A percentile compares a stretch with the other conserved stretches of the same genome.
phyloP scores from a whole-genome alignment of 2,797 vertebrate species.

The Uromys caudimaculatus region DNA sequence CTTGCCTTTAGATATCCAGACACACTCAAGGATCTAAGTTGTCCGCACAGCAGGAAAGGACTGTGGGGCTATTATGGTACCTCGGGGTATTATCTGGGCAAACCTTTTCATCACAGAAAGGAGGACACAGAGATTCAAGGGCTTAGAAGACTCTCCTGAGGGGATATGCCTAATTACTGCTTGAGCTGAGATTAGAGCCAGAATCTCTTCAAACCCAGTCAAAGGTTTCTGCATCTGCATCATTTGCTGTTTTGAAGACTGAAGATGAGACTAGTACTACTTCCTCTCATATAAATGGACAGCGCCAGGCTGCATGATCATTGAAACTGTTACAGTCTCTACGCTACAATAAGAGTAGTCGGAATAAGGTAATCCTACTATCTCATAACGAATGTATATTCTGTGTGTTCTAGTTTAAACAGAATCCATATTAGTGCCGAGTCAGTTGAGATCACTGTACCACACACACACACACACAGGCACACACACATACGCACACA shows the following conservation, averaged over 20 bases:
- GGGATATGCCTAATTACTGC: not conserved
- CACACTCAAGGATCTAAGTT: not conserved
- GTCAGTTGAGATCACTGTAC: not conserved
- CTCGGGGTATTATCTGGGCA: not conserved
- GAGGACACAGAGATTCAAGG: not conserved
- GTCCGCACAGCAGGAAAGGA: not conserved
- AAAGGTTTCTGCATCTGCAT: not conserved
- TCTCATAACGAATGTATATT: not conserved
- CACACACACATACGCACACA: not conserved
- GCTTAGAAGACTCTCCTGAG: not conserved
- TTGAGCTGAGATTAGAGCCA: not conserved
- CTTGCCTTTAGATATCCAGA: not conserved
- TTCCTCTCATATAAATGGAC: not conserved
- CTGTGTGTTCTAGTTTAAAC: not conserved
- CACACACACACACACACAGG: not conserved
- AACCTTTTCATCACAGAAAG: not conserved
- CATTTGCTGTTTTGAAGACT: not conserved
- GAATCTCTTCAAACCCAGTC: not conserved
- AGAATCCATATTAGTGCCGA: not conserved
- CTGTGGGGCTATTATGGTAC: not conserved
- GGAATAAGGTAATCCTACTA: not conserved
- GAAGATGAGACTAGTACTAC: not conserved
- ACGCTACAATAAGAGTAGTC: not conserved
- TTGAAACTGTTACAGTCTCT: not conserved
- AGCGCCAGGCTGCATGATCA: not conserved